phyloP scores from a whole-genome alignment of 1,140 invertebrate genomes.

The Caenorhabditis remanei region DNA sequence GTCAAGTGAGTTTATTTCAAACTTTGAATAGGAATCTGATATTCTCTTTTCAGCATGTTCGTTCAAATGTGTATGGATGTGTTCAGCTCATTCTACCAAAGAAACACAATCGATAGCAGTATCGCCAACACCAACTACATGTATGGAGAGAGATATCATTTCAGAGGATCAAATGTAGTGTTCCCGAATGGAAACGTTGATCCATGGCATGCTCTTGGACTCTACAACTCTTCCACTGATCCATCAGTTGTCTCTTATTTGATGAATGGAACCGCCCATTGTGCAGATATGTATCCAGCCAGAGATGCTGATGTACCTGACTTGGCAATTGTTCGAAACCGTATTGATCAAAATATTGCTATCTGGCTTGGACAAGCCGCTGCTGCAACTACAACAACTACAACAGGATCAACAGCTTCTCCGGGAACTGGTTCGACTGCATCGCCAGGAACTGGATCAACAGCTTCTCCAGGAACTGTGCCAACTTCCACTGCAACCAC shows the following conservation, averaged over 20 bases:
- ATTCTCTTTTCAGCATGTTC: conserved; percentile 38
- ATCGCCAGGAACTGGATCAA: not conserved
- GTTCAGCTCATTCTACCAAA: not conserved
- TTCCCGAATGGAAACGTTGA: conserved; percentile 92
- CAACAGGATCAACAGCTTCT: not conserved
- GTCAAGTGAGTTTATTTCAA: conserved; percentile 79
- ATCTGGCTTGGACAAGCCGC: conserved; percentile 8
- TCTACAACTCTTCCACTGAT: conserved; percentile 26
- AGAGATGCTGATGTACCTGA: conserved; percentile 39
- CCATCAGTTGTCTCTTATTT: conserved; percentile 41
- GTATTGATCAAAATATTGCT: conserved; percentile 52
- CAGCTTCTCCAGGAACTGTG: not conserved
- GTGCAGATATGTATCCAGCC: conserved; percentile 64
- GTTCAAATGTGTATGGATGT: conserved; percentile 41
- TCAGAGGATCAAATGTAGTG: conserved; percentile 83
- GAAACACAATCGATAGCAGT: not conserved
- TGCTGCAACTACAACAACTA: not conserved
- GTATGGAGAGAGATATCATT: conserved; percentile 84
- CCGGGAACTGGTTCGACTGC: not conserved
- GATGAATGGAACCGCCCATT: conserved; percentile 65
- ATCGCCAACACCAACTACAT: conserved; percentile 84
- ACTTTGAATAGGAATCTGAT: too few species aligned
- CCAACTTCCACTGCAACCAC: not conserved
- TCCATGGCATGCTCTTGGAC: conserved; percentile 82
- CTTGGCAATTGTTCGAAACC: conserved; percentile 45